Conservation (phyloP, 2,888 invertebrate genomes). For the Thymelicus lineola region DNA sequence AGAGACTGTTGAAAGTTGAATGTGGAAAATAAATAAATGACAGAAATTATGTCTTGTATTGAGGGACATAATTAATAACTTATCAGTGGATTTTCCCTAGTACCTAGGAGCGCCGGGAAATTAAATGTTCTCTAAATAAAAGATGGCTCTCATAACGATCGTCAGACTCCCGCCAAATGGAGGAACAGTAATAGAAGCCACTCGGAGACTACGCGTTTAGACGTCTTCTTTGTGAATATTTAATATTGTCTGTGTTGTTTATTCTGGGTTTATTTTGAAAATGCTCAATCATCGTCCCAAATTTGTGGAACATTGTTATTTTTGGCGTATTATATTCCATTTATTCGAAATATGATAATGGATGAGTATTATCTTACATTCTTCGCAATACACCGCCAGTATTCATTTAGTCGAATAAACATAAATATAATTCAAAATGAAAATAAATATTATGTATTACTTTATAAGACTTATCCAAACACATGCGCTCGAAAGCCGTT, state of each 20-base stretch:
- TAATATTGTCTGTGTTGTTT: constrained; percentile 58
- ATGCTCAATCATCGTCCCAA: background rate
- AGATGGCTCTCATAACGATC: constrained; percentile 54
- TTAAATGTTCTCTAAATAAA: constrained; percentile 65
- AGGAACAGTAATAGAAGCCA: constrained; percentile 58
- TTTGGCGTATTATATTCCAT: background rate
- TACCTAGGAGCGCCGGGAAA: constrained; percentile 51
- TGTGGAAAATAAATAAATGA: constrained; percentile 8
- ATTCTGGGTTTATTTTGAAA: constrained; percentile 41
- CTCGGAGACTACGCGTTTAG: constrained; percentile 58
- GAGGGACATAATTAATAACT: constrained; percentile 15
- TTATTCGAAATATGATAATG: no score
- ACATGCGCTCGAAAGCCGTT: no score
- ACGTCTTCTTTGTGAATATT: constrained; percentile 69
- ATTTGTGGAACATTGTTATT: constrained; percentile 11
- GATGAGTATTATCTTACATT: no score
- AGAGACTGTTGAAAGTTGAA: background rate
- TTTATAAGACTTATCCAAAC: no score
- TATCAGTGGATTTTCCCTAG: constrained; percentile 23
- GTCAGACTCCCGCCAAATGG: constrained; percentile 52
- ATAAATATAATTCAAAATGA: no score
- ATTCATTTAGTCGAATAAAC: no score
- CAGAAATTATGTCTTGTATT: background rate
- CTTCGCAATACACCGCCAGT: no score
- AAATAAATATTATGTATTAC: no score